phyloP scores from a whole-genome alignment of 2,888 invertebrate species.

The Nomada flava region DNA sequence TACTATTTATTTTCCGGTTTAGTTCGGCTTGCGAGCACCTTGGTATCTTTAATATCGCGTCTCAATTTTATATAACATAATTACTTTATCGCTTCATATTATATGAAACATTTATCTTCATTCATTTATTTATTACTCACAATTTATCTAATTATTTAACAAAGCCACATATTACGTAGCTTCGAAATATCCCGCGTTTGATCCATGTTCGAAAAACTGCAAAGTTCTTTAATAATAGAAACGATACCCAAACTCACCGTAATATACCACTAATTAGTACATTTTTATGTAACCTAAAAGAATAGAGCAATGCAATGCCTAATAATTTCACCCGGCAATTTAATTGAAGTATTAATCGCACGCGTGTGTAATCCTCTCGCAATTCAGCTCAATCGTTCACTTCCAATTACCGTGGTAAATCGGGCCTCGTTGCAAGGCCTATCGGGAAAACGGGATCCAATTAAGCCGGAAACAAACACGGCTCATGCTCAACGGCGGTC shows the following conservation, averaged over 20 bases:
- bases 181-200: too few species aligned
- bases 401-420: slow-evolving; percentile 13
- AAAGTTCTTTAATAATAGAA: too few species aligned
- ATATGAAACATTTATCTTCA: too few species aligned
- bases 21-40: background rate
- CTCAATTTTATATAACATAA: too few species aligned
- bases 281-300: background rate
- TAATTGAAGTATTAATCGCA: slow-evolving; percentile 24
- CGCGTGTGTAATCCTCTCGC: slow-evolving; percentile 12
- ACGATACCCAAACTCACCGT: too few species aligned
- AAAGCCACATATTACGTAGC: too few species aligned
- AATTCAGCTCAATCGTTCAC: background rate
- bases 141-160: too few species aligned
- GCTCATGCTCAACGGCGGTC: background rate
- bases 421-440: slow-evolving; percentile 6
- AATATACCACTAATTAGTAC: too few species aligned
- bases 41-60: too few species aligned
- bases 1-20: slow-evolving; percentile 26
- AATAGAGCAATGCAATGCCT: background rate
- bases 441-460: slow-evolving; percentile 22
- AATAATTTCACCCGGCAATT: slow-evolving; percentile 2
- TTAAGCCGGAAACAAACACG: slow-evolving; percentile 17
- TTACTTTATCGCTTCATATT: too few species aligned
- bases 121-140: too few species aligned
- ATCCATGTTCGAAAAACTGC: too few species aligned